Evolutionary conservation across 2,888 invertebrate species (phyloP), one percentile per base, ranked within the genome.

Genomic region (Epinotia brunnichana): DNA sequence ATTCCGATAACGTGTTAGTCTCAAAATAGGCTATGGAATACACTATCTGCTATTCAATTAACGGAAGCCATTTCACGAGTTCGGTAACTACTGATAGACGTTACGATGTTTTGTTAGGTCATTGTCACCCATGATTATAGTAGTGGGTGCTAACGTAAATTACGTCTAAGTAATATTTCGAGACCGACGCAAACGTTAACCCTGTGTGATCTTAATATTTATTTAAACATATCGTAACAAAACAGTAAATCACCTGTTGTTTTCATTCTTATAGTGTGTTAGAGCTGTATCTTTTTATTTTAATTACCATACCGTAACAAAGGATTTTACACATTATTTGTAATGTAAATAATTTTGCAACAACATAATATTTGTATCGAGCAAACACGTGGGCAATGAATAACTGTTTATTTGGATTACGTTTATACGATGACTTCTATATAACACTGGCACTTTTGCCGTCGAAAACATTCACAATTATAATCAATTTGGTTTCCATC

Each of bases 221-320:
- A 48, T 48, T 48, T 15, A 44, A 44, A 44, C 0, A 44, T 44
- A 4, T n/a, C n/a, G 48, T 48, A n/a, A n/a, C 15, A 17, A 17
- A 39, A 11, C 10, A 10, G 41, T 44, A 21, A 21, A 21, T 15
- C 19, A n/a, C 13, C n/a, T 53, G 4, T 59, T 53, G 13, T 53
- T 64, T 64, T 53, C 35, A 35, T 39, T 51, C n/a, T 63, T 2
- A 24, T 51, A 29, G 48, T 48, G 41, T 63, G n/a, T 29, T 29
- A 48, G 3, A 21, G 15, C 48, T 1, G 29, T 19, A 13, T 35
- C 15, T 64, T 39, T 39, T 39, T 39, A 29, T 10, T 3, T 54
- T 19, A 19, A 54, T 39, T 66, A 66, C 9, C 64, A 54, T 54
- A 66, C 15, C 64, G 39, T 54, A 41, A 21, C 54, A 53, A 64